Evolutionary conservation across 2,888 invertebrate species (phyloP).

Genomic region (Eledona agricola): DNA sequence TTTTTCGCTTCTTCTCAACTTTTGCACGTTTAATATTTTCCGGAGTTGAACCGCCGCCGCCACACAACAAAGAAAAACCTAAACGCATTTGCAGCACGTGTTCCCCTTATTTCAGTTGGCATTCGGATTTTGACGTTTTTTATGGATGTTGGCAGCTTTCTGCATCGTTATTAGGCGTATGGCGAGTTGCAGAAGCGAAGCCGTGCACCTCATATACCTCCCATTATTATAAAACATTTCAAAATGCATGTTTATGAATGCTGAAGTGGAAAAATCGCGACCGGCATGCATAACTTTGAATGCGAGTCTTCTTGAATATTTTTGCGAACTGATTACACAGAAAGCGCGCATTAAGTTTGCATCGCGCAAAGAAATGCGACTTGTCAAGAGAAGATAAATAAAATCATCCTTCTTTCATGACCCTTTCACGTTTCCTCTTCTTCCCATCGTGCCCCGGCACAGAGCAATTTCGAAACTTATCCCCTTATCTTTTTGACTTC

Average conservation of each 20-base stretch:
- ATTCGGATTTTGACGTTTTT: conserved; percentile 27
- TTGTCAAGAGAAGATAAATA: too few species aligned
- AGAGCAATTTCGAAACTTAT: too few species aligned
- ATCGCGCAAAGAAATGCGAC: conserved; percentile 3
- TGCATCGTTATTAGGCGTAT: conserved; percentile 23
- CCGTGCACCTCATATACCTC: conserved; percentile 3
- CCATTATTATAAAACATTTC: background rate
- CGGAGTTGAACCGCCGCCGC: conserved; percentile 6
- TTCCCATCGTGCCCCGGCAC: too few species aligned
- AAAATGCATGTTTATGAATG: conserved; percentile 11
- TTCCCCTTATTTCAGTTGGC: conserved; percentile 25
- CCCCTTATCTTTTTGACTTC: too few species aligned
- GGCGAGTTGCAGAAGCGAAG: conserved; percentile 8
- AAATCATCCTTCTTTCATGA: too few species aligned
- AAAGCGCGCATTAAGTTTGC: conserved; percentile 6
- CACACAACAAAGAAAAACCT: conserved; percentile 27
- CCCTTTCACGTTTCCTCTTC: too few species aligned
- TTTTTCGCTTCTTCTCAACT: conserved; percentile 4
- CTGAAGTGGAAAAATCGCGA: conserved; percentile 4
- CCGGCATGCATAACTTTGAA: conserved; percentile 12
- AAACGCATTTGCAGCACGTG: conserved; percentile 27
- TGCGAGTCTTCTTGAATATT: conserved; percentile 13
- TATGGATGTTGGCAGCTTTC: conserved; percentile 25
- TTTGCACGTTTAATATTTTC: conserved; percentile 8
- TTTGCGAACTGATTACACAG: conserved; percentile 4